These are phyloP conservation scores for Pluvianellus socialis DNA, from an alignment of 2,113 vertebrate genomes.

Conservation along the genomic window DNA sequence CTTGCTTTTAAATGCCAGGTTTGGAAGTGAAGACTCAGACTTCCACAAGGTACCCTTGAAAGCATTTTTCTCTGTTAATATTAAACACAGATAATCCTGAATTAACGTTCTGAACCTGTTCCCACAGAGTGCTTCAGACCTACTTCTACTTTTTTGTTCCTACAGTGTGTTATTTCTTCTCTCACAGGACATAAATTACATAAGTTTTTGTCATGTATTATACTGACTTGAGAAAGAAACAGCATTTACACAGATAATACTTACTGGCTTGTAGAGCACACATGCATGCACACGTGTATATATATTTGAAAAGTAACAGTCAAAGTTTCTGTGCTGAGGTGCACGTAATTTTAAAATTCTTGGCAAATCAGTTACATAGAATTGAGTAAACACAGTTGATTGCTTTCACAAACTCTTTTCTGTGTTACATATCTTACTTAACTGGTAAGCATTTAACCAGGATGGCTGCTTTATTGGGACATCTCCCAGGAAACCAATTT, in stretches of 20 bases:
- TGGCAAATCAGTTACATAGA: neutral
- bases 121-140: neutral
- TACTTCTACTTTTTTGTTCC: neutral
- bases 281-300: rapidly evolving
- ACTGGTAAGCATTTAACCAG: neutral
- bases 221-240: neutral
- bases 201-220: neutral
- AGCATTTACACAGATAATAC: neutral
- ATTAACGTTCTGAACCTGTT: neutral
- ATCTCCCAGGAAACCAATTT: slow-evolving; percentile 56
- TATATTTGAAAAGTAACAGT: neutral
- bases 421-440: neutral
- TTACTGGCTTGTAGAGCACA: neutral
- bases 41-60: neutral
- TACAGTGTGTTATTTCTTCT: neutral
- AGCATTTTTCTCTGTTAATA: neutral
- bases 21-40: neutral
- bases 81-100: neutral
- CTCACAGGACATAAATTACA: neutral
- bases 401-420: neutral
- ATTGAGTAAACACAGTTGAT: neutral
- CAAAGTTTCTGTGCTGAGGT: neutral
- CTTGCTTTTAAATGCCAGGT: neutral
- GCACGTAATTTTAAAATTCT: neutral
- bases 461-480: slow-evolving; percentile 17